A percentile compares a stretch with the other conserved stretches of the same genome.
Conservation (phyloP, 2,113 vertebrate species). For the Cygnus buccinator region DNA sequence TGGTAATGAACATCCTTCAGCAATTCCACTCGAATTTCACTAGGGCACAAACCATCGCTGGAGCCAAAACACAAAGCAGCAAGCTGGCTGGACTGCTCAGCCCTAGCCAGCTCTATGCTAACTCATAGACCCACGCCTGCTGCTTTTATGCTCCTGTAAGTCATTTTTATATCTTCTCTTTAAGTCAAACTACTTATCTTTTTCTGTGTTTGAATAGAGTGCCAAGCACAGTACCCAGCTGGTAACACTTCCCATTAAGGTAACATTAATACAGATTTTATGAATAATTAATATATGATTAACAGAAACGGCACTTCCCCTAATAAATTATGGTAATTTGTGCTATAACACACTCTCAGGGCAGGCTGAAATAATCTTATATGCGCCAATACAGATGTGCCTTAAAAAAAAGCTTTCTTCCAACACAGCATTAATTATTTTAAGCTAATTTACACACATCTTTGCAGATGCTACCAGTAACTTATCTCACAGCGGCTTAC, state of each 20-base stretch:
- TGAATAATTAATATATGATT: conserved; percentile 74
- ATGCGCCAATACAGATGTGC: neutral
- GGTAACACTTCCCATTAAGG: conserved; percentile 54
- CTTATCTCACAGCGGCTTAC: conserved; percentile 42
- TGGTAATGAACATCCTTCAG: conserved; percentile 54
- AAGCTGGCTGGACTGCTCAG: neutral
- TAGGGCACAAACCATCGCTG: conserved; percentile 43
- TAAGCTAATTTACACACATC: conserved; percentile 25
- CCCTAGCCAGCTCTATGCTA: neutral
- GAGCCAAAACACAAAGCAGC: conserved; percentile 36
- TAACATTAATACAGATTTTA: conserved; percentile 71
- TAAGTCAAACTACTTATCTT: conserved; percentile 16
- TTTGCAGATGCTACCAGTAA: conserved; percentile 22
- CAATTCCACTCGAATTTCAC: conserved; percentile 52
- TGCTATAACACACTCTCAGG: neutral
- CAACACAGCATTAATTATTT: conserved; percentile 39
- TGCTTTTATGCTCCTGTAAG: conserved; percentile 57
- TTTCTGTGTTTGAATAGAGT: conserved; percentile 11
- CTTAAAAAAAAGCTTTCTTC: conserved; percentile 33
- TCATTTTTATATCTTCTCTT: conserved; percentile 67
- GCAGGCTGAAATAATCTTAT: conserved; percentile 10
- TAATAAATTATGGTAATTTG: conserved; percentile 65
- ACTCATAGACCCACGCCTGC: conserved; percentile 2
- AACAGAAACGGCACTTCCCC: conserved; percentile 53
- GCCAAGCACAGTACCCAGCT: conserved; percentile 11